Conservation (phyloP, 2,888 invertebrate species). For the Acleris holmiana region DNA sequence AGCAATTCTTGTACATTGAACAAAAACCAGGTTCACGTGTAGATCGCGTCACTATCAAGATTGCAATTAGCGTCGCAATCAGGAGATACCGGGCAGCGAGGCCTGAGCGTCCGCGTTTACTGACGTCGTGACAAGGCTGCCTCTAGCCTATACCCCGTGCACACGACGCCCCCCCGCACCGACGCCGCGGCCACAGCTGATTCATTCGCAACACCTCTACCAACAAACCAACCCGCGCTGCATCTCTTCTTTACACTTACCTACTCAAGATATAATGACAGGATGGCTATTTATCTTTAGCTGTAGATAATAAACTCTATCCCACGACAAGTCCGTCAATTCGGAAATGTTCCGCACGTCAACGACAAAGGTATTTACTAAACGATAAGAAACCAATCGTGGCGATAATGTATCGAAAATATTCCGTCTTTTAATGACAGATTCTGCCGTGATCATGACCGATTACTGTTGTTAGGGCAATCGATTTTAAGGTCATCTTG, state of each 20-base stretch:
- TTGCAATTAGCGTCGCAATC: conserved; percentile 32
- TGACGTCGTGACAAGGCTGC: conserved; percentile 58
- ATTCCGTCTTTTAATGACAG: conserved; percentile 1
- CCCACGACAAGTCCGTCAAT: too few species aligned
- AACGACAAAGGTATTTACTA: neutral
- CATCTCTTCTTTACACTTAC: conserved; percentile 16
- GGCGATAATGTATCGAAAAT: neutral
- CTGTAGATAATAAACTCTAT: too few species aligned
- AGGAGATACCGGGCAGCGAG: conserved; percentile 44
- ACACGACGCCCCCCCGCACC: conserved; percentile 54
- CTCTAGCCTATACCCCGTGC: conserved; percentile 47
- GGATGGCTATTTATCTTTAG: too few species aligned
- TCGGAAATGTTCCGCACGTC: too few species aligned
- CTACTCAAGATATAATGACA: conserved; percentile 2
- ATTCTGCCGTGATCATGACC: neutral
- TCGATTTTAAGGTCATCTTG: neutral
- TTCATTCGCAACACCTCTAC: conserved; percentile 51
- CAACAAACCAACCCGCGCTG: conserved; percentile 13
- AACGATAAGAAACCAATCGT: conserved; percentile 1
- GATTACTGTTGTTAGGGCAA: neutral
- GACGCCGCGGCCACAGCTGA: conserved; percentile 65
- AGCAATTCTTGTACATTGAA: conserved; percentile 18
- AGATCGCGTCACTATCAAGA: conserved; percentile 31
- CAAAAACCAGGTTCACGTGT: neutral
- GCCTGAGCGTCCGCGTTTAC: conserved; percentile 63